Evolutionary conservation across 35 echinoderm and acorn worm genomes (phyloP).

Genomic region (Nesometra sesokonis): DNA sequence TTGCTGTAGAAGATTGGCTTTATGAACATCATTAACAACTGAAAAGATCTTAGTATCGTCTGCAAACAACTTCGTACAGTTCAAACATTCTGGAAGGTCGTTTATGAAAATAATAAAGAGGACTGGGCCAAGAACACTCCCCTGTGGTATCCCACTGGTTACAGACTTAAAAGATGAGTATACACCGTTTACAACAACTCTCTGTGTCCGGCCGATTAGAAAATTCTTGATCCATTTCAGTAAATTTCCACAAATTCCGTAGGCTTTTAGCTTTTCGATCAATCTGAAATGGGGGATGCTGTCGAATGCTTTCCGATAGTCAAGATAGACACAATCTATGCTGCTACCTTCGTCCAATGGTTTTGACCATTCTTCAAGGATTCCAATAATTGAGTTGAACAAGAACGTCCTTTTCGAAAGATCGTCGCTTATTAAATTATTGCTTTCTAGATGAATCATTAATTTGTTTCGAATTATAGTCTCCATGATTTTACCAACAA

Average conservation of each 20-base stretch:
- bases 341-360: not conserved
- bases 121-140: conserved; percentile 26
- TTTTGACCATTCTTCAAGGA: conserved; percentile 4
- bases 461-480: no score
- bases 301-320: not conserved
- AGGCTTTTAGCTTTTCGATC: no score
- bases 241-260: no score
- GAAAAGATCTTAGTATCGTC: no score
- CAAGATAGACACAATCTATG: conserved; percentile 11
- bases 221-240: conserved; percentile 14
- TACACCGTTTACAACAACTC: conserved; percentile 38
- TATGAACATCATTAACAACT: not conserved
- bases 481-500: no score
- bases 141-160: conserved; percentile 43
- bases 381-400: conserved; percentile 10
- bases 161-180: conserved; percentile 26
- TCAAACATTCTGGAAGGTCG: not conserved
- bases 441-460: no score
- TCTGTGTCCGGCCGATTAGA: not conserved
- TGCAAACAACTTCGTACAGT: conserved; percentile 10
- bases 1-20: not conserved
- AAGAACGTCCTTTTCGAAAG: conserved; percentile 21
- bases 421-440: not conserved
- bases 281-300: no score
- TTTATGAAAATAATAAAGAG: conserved; percentile 46